Evolutionary conservation across 2,797 vertebrate species (phyloP), one percentile per base, ranked within the genome.

Genomic region (Sebastes taczanowskii): DNA sequence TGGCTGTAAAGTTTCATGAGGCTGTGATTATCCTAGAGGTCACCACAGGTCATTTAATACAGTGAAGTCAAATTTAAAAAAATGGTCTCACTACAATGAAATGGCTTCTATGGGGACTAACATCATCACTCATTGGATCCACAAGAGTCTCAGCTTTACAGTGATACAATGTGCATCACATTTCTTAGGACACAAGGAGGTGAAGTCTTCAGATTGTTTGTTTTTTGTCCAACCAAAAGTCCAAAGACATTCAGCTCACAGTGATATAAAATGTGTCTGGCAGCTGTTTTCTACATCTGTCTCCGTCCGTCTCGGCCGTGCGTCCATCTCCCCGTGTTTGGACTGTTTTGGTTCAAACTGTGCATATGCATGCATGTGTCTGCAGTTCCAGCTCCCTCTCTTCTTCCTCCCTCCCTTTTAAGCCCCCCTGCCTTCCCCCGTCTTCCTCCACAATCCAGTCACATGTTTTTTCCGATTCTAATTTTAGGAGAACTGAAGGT

Each of bases 401-500:
- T 27, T 29, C 66, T 27, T 29, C 66, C 38, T 73, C 66, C 63
- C 34, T 55, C 29, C 30, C 55, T 49, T 49, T 42, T 61, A 53
- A 74, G 23, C 75, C 76, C 76, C 76, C 74, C 56, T 13, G 53
- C 67, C 34, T 52, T 13, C 66, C 66, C 69, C 63, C 27, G 6
- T 77, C 63, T 35, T 76, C 77, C 75, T 78, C 69, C 68, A 49
- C 63, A 6, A 38, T 69, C 71, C 75, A 59, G 59, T 85, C 83
- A 74, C 80, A 72, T 81, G 64, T 60, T 74, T 71, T 73, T 42
- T 42, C 5, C 1, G 1, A 59, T 74, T 78, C 78, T 86, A 86
- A 89, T 85, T 90, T 88, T 88, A 88, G 83, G 81, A 38, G 42
- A 74, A 81, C 80, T 35, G 64, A 86, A 79, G 68, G 84, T 88